Evolutionary conservation across 2,797 vertebrate species (phyloP).

Genomic region (Orientallactaga sibirica): DNA sequence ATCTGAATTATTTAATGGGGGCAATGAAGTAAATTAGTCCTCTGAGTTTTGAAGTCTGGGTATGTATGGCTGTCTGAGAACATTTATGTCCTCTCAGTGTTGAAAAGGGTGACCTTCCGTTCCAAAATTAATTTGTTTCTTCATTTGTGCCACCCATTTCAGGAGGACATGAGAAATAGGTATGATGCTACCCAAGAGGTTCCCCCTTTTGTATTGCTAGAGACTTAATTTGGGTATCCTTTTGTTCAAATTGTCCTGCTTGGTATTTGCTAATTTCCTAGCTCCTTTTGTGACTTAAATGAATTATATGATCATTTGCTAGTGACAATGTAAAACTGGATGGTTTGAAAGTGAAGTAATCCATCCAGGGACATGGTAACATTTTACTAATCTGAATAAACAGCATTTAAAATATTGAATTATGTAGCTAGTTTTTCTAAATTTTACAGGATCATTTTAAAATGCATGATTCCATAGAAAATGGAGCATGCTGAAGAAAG

Average conservation of each 20-base stretch:
- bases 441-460: conserved; percentile 38
- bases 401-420: conserved; percentile 57
- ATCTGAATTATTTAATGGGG: conserved; percentile 19
- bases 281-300: conserved; percentile 40
- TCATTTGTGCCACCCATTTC: conserved; percentile 57
- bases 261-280: conserved; percentile 49
- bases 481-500: conserved; percentile 52
- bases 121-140: conserved; percentile 66
- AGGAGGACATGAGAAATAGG: not conserved
- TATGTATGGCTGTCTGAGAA: conserved; percentile 63
- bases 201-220: conserved; percentile 28
- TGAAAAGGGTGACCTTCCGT: conserved; percentile 63
- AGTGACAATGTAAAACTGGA: conserved; percentile 35
- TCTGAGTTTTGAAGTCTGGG: conserved; percentile 50
- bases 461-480: conserved; percentile 8
- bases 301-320: conserved; percentile 33
- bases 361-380: conserved; percentile 6
- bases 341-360: conserved; percentile 57
- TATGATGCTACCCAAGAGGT: conserved; percentile 32
- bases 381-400: conserved; percentile 58
- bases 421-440: conserved; percentile 58
- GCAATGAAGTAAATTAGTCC: conserved; percentile 47
- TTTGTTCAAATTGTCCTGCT: conserved; percentile 57
- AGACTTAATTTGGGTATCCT: conserved; percentile 38
- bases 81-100: conserved; percentile 31